Evolutionary conservation across 2,797 vertebrate genomes (phyloP), one percentile per base, ranked within the genome.

Genomic region (Nasua narica): DNA sequence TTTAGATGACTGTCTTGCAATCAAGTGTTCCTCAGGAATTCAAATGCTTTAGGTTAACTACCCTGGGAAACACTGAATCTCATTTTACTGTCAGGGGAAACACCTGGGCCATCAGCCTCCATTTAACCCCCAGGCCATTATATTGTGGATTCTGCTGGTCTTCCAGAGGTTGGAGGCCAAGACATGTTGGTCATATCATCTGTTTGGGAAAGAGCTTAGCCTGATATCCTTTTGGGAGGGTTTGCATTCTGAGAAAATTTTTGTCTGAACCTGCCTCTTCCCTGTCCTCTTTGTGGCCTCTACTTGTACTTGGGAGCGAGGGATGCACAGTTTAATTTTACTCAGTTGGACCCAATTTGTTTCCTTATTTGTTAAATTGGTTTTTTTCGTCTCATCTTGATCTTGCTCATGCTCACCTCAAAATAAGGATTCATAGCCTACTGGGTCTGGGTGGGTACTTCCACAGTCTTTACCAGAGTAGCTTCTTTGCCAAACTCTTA

Each of bases 371-470:
- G 14, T 90, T 87, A 46, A 76, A 8, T 65, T 40, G 12, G 8
- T 81, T 74, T 54, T 58, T 62, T 88, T 7, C 14, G 4, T 35
- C 77, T 81, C 14, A 32, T 7, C 19, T 40, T 85, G 12, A 10
- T 52, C 7, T 40, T 67, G 50, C 9, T 10, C 18, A 58, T 48
- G 4, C 37, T 14, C 18, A 62, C 1, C 46, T 69, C 35, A 67
- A 40, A 50, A 48, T 0, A n/a, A 35, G 16, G 5, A 10, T 52
- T 76, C 0, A 27, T 62, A 87, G 14, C 21, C 29, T 2, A 8
- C 16, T 25, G 1, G 37, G 23, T 12, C 0, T 32, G 32, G n/a
- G 6, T 18, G 27, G 46, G 4, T 19, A 48, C 4, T 16, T 2
- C 37, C n/a, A 4, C 70, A 7, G 12, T 72, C 56, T 90, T 82